Percentiles rank a stretch among this genome's conserved stretches.
Evolutionary conservation across 1,140 invertebrate genomes (phyloP).

Genomic region (Caerostris extrusa): DNA sequence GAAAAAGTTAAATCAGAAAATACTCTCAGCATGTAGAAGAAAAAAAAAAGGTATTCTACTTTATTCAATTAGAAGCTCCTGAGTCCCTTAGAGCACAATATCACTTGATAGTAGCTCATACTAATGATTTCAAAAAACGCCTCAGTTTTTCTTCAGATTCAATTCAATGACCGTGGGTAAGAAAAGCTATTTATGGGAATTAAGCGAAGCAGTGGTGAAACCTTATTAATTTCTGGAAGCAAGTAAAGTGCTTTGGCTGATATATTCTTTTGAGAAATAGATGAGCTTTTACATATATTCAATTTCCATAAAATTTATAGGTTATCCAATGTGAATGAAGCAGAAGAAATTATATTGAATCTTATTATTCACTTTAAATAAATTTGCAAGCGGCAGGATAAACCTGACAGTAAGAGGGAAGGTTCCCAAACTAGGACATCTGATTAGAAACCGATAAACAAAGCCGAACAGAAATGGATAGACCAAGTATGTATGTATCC

Average conservation of each 20-base stretch:
- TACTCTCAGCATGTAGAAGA: conserved; percentile 14
- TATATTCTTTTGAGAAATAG: background rate
- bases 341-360: background rate
- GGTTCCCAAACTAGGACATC: too few relatives aligned
- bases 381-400: too few relatives aligned
- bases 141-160: conserved; percentile 34
- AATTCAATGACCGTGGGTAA: background rate
- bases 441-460: too few relatives aligned
- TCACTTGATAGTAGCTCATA: conserved; percentile 46
- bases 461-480: too few relatives aligned
- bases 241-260: conserved; percentile 7
- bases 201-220: background rate
- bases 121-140: conserved; percentile 64
- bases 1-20: conserved; percentile 52
- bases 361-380: background rate
- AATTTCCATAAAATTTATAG: background rate
- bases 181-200: conserved; percentile 14
- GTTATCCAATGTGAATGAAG: background rate
- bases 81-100: conserved; percentile 24
- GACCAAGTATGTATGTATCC: too few relatives aligned
- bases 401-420: too few relatives aligned
- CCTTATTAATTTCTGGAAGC: conserved; percentile 21
- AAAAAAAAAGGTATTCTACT: conserved; percentile 32
- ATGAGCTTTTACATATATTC: background rate
- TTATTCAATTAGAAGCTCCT: conserved; percentile 41